Conservation (phyloP, 92 coral and sea anemone genomes). For the Phenganax marumi region DNA sequence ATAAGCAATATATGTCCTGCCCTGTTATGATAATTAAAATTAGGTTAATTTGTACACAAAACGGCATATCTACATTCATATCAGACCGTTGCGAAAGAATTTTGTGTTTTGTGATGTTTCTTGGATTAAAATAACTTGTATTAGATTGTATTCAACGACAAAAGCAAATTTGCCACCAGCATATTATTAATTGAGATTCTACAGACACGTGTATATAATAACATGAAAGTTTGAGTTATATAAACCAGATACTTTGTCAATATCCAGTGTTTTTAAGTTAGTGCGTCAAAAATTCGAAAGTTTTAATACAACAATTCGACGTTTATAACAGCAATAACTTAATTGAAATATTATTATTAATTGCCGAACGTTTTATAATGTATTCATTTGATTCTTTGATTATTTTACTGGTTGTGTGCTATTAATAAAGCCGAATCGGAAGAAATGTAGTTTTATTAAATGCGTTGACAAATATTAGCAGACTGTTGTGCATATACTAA, state of each 20-base stretch:
- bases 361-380: background rate
- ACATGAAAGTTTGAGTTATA: slow-evolving; percentile 1
- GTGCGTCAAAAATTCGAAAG: background rate
- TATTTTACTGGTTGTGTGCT: background rate
- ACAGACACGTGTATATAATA: background rate
- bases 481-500: background rate
- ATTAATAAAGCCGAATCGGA: background rate
- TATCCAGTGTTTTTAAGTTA: slow-evolving; percentile 8
- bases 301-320: background rate
- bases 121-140: slow-evolving; percentile 4
- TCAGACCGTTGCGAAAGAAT: background rate
- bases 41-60: slow-evolving; percentile 13
- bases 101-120: background rate
- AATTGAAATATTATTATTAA: too few species aligned
- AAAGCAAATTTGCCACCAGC: background rate
- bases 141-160: background rate
- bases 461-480: slow-evolving; percentile 2
- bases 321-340: background rate
- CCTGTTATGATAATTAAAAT: slow-evolving; percentile 16
- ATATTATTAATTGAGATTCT: slow-evolving; percentile 18
- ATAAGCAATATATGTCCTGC: background rate
- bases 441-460: background rate
- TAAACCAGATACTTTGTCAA: background rate
- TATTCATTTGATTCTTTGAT: background rate
- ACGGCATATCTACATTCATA: background rate